Conservation (phyloP, 2,888 invertebrate species). For the Heliothis peltigera region DNA sequence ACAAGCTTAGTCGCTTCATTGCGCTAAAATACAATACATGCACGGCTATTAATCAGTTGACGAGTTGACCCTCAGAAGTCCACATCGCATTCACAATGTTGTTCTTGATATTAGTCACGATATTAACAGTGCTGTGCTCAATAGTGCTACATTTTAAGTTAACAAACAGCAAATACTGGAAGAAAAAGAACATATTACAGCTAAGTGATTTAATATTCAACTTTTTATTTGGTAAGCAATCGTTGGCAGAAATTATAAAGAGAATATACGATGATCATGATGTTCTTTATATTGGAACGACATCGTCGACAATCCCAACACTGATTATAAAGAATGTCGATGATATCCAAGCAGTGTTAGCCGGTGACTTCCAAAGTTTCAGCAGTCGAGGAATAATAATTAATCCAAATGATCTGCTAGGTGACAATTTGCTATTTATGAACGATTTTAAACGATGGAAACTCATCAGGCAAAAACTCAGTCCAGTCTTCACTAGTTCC, state of each 20-base stretch:
- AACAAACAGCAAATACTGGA: slow-evolving; percentile 73
- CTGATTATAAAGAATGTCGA: slow-evolving; percentile 73
- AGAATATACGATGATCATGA: slow-evolving; percentile 71
- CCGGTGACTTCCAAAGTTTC: slow-evolving; percentile 76
- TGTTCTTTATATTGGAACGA: slow-evolving; percentile 69
- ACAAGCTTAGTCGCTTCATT: too few species aligned
- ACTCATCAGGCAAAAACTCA: slow-evolving; percentile 77
- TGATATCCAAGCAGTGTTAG: slow-evolving; percentile 74
- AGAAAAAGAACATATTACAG: slow-evolving; percentile 71
- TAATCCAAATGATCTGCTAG: slow-evolving; percentile 72
- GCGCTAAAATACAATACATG: slow-evolving; percentile 6
- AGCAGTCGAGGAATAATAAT: slow-evolving; percentile 70
- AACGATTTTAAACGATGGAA: slow-evolving; percentile 78
- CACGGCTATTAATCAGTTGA: slow-evolving; percentile 21
- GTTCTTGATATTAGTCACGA: slow-evolving; percentile 35
- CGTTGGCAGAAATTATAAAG: slow-evolving; percentile 73
- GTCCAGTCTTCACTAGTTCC: slow-evolving; percentile 78
- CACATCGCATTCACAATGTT: slow-evolving; percentile 44
- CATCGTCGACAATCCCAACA: slow-evolving; percentile 66
- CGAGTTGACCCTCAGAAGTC: slow-evolving; percentile 7
- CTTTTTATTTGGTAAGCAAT: slow-evolving; percentile 69
- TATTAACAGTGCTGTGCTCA: slow-evolving; percentile 57
- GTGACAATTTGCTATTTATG: slow-evolving; percentile 75
- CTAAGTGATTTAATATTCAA: slow-evolving; percentile 64
- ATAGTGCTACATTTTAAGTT: slow-evolving; percentile 50